These are phyloP conservation scores for Gorsachius goisagi DNA, from an alignment of 2,113 vertebrate genomes.

Conservation along the genomic window DNA sequence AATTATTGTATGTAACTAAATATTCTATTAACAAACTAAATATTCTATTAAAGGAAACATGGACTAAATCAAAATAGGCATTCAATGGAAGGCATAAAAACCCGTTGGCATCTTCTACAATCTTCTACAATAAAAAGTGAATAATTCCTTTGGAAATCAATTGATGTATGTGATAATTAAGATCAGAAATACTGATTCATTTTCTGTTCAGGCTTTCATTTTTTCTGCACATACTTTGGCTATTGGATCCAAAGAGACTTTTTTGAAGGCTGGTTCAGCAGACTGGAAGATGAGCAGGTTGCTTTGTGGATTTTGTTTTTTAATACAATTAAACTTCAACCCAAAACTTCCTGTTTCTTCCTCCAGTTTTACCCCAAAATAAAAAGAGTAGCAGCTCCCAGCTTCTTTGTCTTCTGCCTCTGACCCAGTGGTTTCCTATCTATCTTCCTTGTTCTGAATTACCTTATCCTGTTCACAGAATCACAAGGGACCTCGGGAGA, in stretches of 20 bases:
- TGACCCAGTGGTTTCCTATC: background rate
- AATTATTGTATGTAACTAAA: background rate
- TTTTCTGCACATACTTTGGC: background rate
- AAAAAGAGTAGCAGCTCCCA: background rate
- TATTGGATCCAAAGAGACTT: background rate
- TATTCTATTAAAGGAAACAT: background rate
- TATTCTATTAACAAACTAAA: background rate
- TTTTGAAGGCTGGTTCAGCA: background rate
- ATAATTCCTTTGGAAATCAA: background rate
- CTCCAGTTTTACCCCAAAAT: background rate
- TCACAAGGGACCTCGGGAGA: no score
- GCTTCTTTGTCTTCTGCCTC: background rate
- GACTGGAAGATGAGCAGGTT: background rate
- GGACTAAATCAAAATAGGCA: background rate
- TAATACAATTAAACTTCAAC: background rate
- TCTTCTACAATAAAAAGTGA: background rate
- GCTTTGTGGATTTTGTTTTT: background rate
- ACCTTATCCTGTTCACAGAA: background rate
- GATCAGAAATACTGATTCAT: background rate
- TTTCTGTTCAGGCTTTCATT: background rate
- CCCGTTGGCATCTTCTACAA: background rate
- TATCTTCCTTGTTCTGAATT: background rate
- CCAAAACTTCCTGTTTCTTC: background rate
- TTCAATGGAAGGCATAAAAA: background rate
- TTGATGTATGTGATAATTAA: background rate